Percentiles rank a stretch among this genome's conserved stretches.
These are phyloP conservation scores for Allolobophora icterica DNA, from an alignment of 2,888 invertebrate genomes.

Conservation along the genomic window DNA sequence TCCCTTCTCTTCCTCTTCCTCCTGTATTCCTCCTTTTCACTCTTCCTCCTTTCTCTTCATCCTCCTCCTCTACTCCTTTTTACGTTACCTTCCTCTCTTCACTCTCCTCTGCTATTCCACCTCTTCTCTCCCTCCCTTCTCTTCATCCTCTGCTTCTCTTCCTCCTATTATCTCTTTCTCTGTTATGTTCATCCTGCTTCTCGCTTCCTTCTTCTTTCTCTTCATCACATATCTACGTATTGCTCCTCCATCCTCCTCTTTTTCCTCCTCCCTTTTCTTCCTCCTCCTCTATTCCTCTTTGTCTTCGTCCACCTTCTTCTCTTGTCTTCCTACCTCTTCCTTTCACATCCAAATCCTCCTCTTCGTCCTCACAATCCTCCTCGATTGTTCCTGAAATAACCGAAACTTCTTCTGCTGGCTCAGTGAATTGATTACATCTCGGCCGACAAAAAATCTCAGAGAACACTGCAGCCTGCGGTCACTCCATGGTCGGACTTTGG, in stretches of 20 bases:
- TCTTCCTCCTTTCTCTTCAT: no score
- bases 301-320: background rate
- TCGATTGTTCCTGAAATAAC: background rate
- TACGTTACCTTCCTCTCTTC: background rate
- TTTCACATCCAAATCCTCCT: no score
- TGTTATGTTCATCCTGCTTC: background rate
- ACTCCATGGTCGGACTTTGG: constrained; percentile 1
- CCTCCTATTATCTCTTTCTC: background rate
- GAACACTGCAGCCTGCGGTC: background rate
- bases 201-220: background rate
- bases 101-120: no score
- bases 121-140: background rate
- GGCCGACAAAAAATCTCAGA: background rate
- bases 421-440: background rate
- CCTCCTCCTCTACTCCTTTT: background rate
- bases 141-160: background rate
- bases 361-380: background rate
- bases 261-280: no score
- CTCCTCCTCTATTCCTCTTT: background rate
- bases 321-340: background rate
- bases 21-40: no score
- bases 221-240: background rate
- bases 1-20: no score
- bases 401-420: background rate
- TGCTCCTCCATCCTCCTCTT: background rate